Percentiles rank a stretch among this genome's conserved stretches.
These are phyloP conservation scores for Oedothorax gibbosus DNA, from an alignment of 1,140 invertebrate species.

Conservation along the genomic window DNA sequence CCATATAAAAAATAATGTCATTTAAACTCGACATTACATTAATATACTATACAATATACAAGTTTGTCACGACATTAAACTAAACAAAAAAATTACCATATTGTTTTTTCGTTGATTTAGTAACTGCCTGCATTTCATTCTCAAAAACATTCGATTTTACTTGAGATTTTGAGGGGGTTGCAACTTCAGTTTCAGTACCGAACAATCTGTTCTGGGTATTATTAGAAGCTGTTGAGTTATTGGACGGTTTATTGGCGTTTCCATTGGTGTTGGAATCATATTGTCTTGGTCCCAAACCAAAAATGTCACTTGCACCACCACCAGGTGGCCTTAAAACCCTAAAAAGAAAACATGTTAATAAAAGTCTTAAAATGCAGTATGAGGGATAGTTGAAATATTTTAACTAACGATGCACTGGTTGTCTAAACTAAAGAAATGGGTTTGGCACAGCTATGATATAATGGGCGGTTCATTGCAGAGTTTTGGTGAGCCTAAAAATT, in stretches of 20 bases:
- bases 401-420: too few relatives aligned
- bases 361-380: background rate
- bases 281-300: conserved; percentile 16
- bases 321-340: conserved; percentile 52
- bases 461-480: too few relatives aligned
- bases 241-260: background rate
- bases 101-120: conserved; percentile 11
- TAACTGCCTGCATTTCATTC: background rate
- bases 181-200: background rate
- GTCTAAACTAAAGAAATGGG: too few relatives aligned
- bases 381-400: too few relatives aligned
- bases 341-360: background rate
- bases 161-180: background rate
- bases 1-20: too few relatives aligned
- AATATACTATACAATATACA: too few relatives aligned
- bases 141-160: conserved; percentile 21
- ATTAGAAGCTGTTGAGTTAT: background rate
- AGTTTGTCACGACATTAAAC: background rate
- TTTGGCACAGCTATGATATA: too few relatives aligned
- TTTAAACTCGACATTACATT: too few relatives aligned
- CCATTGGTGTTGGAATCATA: background rate
- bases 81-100: conserved; percentile 10
- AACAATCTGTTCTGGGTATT: conserved; percentile 44
- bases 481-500: too few relatives aligned
- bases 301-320: conserved; percentile 54